Evolutionary conservation across 2,888 invertebrate species (phyloP), one percentile per base, ranked within the genome.

Genomic region (Stegana nigrithorax): DNA sequence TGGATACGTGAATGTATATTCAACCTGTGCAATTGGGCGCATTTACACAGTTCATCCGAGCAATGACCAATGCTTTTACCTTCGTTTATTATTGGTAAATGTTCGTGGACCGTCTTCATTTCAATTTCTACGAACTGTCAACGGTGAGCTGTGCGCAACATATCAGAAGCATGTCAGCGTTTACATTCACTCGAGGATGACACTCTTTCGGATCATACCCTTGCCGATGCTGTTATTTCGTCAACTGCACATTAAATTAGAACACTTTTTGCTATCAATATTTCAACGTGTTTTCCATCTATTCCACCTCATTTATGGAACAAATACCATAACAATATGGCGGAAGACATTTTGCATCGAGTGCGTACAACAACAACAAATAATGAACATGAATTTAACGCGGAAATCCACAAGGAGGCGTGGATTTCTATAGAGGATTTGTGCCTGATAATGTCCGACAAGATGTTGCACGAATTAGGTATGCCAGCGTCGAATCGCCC

Each of bases 41-140:
- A 63, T 83, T 63, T 83, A 83, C 65, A 67, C 82, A 68, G 80
- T 83, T 27, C 81, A 81, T 78, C 79, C 81, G 29, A 82, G 67
- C 61, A 69, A 78, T 32, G 70, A 67, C 55, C 75, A 82, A 63
- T 81, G 77, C 69, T 83, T 71, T 70, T 81, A 79, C 73, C 72
- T 82, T 45, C 74, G 80, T 17, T 51, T 83, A 60, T 66, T 77
- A 23, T 57, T 83, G 63, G 67, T 78, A 39, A 75, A 78, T 73
- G 75, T 81, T 55, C 59, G 60, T 63, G 63, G 63, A 26, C 60
- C 63, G 42, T 61, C 60, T 61, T 64, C 19, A 61, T 27, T 61
- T 64, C 19, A 61, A 39, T 19, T 53, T 42, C 29, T 63, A 29
- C 6, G 29, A 29, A 29, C 29, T 29, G 29, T 29, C 10, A 29